Evolutionary conservation across 2,113 vertebrate genomes (phyloP).

Genomic region (Hippocampus abdominalis): DNA sequence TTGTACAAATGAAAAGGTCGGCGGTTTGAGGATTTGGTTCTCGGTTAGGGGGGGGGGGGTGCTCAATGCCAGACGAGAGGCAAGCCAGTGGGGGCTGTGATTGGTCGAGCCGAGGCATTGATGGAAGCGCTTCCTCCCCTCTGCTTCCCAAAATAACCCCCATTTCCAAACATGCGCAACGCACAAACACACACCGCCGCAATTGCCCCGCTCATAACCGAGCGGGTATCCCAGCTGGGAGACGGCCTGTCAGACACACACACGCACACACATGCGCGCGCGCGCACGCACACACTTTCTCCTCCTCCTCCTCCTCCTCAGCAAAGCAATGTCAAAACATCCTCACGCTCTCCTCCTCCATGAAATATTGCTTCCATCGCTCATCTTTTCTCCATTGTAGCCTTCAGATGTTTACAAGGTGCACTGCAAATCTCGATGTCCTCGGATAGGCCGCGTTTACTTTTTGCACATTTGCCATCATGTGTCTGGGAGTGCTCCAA

Average conservation of each 20-base stretch:
- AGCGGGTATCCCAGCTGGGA: conserved; percentile 55
- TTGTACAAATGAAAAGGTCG: conserved; percentile 54
- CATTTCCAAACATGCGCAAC: background rate
- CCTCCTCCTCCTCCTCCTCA: background rate
- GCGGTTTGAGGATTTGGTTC: conserved; percentile 21
- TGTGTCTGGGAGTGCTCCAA: no score
- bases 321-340: background rate
- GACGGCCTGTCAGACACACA: conserved; percentile 24
- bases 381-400: background rate
- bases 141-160: conserved; percentile 53
- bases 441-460: no score
- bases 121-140: conserved; percentile 42
- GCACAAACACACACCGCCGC: background rate
- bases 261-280: conserved; percentile 1
- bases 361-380: background rate
- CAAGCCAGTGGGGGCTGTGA: background rate
- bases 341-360: background rate
- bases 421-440: no score
- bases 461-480: background rate
- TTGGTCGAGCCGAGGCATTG: conserved; percentile 2
- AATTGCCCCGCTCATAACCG: background rate
- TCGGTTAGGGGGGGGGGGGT: background rate
- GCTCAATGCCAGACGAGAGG: background rate
- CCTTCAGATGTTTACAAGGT: background rate
- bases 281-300: no score